Conservation (phyloP, 1,140 invertebrate genomes). For the Neodiprion lecontei region DNA sequence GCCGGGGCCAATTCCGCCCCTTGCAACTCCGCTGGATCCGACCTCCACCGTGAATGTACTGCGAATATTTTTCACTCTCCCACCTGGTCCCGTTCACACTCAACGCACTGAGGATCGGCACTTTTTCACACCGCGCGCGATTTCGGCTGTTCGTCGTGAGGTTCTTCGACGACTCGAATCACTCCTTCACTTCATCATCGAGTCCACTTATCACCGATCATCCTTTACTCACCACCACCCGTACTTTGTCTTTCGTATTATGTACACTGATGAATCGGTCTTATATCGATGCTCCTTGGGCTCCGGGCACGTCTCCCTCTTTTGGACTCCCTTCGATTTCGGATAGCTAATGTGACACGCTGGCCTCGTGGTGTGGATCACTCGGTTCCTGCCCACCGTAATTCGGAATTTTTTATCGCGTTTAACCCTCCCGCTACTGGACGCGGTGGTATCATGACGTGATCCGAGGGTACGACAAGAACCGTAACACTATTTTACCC, state of each 20-base stretch:
- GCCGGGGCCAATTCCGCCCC: constrained; percentile 43
- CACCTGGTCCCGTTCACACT: constrained; percentile 20
- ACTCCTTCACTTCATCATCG: too few species aligned
- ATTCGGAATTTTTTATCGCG: too few species aligned
- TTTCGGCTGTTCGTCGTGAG: not conserved
- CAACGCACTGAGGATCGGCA: constrained; percentile 12
- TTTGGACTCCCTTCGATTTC: not conserved
- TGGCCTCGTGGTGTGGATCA: constrained; percentile 23
- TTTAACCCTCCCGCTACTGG: not conserved
- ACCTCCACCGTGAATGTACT: constrained; percentile 46
- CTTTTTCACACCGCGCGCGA: constrained; percentile 14
- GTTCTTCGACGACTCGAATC: too few species aligned
- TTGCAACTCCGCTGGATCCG: constrained; percentile 41
- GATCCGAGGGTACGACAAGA: not conserved
- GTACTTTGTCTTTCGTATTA: not conserved
- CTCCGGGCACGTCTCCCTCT: not conserved
- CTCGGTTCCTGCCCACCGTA: constrained; percentile 15
- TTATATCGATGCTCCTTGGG: too few species aligned
- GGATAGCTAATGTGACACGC: not conserved
- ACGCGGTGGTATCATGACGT: too few species aligned
- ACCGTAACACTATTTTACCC: not conserved
- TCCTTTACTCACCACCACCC: too few species aligned
- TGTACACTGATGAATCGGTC: too few species aligned
- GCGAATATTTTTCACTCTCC: constrained; percentile 17
- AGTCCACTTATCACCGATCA: too few species aligned